Evolutionary conservation across 2,888 invertebrate genomes (phyloP), one percentile per base, ranked within the genome.

Genomic region (Cephus spinipes): DNA sequence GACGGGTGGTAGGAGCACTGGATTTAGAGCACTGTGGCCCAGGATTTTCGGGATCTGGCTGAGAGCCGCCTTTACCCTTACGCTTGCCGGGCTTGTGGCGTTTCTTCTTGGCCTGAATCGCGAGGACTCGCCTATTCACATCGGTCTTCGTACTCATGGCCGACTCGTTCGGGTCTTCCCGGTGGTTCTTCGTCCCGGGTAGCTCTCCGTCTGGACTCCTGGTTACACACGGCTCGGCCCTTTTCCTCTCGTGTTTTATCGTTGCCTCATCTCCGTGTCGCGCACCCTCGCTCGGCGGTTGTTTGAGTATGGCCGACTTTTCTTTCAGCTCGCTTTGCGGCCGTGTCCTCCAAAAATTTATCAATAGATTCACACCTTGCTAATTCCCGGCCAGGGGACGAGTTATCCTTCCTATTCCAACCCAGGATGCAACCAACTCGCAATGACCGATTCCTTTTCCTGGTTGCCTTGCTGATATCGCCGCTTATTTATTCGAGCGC

Each of bases 71-170:
- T 92, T 95, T 95, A 91, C 95, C 96, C 94, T 96, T 96, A 93
- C 96, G 96, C 92, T 96, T 96, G 87, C 95, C 95, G 85, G 95
- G 94, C 96, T 96, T 97, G 93, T 97, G 96, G 87, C 97, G 95
- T 92, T 97, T 97, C 94, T 97, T 97, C 94, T 97, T 97, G 90
- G 97, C 97, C 94, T 97, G 97, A 91, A 97, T 97, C 92, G 97
- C 96, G 93, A 97, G 94, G 93, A 97, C 97, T 92, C 97, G 95
- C 93, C 97, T 95, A 94, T 97, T 97, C 93, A 96, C 96, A 94
- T 97, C 97, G 93, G 96, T 96, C 94, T 96, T 97, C 92, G 96
- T 95, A 94, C 96, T 96, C 97, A 96, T 97, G 55, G 55, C 23
- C 55, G 23, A 55, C 86, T 71, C 31, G 71, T 71, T 71, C 69